These are phyloP conservation scores for Apogon hyalosoma DNA, from an alignment of 2,797 vertebrate species.

Conservation along the genomic window DNA sequence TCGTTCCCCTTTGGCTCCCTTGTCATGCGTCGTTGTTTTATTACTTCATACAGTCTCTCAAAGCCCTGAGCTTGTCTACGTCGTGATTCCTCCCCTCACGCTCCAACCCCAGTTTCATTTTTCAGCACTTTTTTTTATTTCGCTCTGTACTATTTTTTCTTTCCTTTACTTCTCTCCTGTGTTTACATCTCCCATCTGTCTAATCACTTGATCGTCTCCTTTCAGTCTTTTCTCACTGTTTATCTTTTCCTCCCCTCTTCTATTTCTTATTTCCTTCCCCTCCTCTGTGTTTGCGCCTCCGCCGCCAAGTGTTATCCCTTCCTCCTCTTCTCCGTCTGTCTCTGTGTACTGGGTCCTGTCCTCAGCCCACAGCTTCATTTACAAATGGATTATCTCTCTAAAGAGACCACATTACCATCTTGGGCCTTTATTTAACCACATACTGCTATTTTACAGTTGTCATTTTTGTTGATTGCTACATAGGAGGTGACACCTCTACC, in stretches of 20 bases:
- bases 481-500: neutral
- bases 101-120: conserved; percentile 44
- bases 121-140: conserved; percentile 24
- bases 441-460: conserved; percentile 48
- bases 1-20: conserved; percentile 43
- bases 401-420: conserved; percentile 57
- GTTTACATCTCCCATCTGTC: conserved; percentile 72
- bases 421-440: conserved; percentile 64
- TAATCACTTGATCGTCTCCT: conserved; percentile 61
- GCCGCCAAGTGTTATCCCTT: conserved; percentile 65
- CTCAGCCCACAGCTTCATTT: conserved; percentile 68
- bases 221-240: conserved; percentile 54
- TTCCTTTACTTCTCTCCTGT: conserved; percentile 28
- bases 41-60: conserved; percentile 55
- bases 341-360: conserved; percentile 67
- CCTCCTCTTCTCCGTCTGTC: conserved; percentile 72
- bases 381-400: conserved; percentile 68
- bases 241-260: conserved; percentile 50
- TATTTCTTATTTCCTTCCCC: conserved; percentile 47
- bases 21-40: conserved; percentile 65
- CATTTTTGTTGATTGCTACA: conserved; percentile 31
- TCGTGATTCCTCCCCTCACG: conserved; percentile 15
- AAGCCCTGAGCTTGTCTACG: conserved; percentile 49
- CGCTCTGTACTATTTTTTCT: conserved; percentile 12
- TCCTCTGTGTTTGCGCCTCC: conserved; percentile 66